Base-by-base conservation (phyloP, 1,140 invertebrate genomes). In the Caerostris extrusa region DNA sequence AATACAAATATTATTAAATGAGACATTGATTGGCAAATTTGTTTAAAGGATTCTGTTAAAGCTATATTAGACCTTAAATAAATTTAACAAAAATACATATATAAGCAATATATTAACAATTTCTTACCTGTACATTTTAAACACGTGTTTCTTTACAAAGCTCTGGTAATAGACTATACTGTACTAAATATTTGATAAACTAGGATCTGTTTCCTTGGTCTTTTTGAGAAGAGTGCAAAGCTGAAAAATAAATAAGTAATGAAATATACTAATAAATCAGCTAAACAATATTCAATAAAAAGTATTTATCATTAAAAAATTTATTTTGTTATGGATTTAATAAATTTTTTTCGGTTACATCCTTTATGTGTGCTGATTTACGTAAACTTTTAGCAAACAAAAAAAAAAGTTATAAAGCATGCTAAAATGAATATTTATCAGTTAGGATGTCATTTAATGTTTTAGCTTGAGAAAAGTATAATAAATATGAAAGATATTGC, bases 151-250 rank as follows among this genome's bases (percentile, higher is more conserved):
- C 82, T 83, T 56, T 83, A 83, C 55, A 88, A 88, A 88, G 86
- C 86, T 88, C 86, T 88, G 53, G 53, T 17, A 60, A 88, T 88
- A 88, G 50, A 64, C 58, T 64, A 88, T 57, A 53, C 64, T 58
- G 53, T 88, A 64, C 86, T 88, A 88, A 12, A 88, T 64, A 53
- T 61, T 61, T 50, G 57, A 19, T 53, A 82, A 60, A 82, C n/a
- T 7, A 61, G 55, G n/a, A 82, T 91, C 77, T 61, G 82, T 81
- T n/a, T 91, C 90, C 60, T 97, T 97, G 95, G 98, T 98, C 95
- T 97, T 97, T 95, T 10, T 93, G 55, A 94, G 71, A 53, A 95
- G 69, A 19, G 89, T 93, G 82, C 94, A 93, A 57, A 94, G 61
- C 94, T 95, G 71, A 90, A 92, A 96, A 96, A 61, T 57, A 91